phyloP scores from a whole-genome alignment of 2,113 vertebrate genomes.

The Lepisosteus osseus region DNA sequence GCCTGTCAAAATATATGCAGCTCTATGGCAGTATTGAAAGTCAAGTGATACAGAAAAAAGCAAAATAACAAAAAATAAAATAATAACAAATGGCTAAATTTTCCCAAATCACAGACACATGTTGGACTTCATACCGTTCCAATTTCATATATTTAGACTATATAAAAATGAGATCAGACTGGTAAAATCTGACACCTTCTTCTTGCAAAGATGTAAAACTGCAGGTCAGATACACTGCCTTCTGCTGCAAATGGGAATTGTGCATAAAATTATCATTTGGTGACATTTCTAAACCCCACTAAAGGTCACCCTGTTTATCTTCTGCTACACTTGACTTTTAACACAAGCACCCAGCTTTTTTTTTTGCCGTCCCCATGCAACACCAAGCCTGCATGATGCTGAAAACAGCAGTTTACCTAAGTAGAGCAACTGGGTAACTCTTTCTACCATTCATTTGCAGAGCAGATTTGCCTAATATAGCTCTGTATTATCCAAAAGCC shows the following conservation, averaged over 20 bases:
- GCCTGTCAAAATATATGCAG: too few species aligned
- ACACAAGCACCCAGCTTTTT: conserved; percentile 7
- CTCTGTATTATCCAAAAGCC: too few species aligned
- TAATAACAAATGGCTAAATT: too few species aligned
- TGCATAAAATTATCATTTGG: conserved; percentile 19
- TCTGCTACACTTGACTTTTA: conserved; percentile 2
- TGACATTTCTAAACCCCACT: conserved; percentile 15
- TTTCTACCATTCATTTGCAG: too few species aligned
- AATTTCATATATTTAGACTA: too few species aligned
- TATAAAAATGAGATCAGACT: too few species aligned
- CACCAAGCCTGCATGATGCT: neutral
- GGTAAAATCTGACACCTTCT: neutral
- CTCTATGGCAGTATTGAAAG: too few species aligned
- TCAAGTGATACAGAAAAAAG: too few species aligned
- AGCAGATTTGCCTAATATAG: too few species aligned
- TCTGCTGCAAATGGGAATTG: neutral
- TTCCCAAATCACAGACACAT: too few species aligned
- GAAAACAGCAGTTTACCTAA: neutral
- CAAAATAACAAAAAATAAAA: too few species aligned
- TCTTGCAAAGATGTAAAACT: conserved; percentile 31
- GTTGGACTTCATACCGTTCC: too few species aligned
- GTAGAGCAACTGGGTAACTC: neutral
- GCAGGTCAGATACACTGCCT: neutral
- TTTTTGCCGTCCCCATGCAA: neutral
- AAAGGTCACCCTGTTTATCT: conserved; percentile 21